These are phyloP conservation scores for Anagyrus pseudococci DNA, from an alignment of 2,888 invertebrate genomes.

Conservation along the genomic window DNA sequence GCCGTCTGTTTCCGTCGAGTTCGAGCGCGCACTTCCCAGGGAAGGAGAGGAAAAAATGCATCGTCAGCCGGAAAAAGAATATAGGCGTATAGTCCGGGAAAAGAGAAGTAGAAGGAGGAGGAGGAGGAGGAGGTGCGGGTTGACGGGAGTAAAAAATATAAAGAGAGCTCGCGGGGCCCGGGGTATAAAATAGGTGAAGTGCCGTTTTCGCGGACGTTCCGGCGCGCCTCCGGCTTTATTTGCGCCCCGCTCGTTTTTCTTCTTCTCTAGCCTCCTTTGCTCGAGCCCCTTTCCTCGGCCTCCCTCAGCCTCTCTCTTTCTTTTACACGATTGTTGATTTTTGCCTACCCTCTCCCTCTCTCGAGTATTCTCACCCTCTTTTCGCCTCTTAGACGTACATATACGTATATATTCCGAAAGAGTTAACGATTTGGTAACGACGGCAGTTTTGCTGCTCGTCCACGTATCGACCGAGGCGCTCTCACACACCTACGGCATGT, in stretches of 20 bases:
- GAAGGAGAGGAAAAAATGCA: slow-evolving; percentile 21
- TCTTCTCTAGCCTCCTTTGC: no score
- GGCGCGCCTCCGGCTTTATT: slow-evolving; percentile 8
- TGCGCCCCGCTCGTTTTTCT: background rate
- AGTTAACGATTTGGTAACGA: no score
- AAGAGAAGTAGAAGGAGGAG: slow-evolving; percentile 1
- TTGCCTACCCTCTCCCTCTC: no score
- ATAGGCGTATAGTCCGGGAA: background rate
- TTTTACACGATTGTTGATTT: no score
- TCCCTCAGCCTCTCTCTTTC: background rate
- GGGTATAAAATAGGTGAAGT: slow-evolving; percentile 22
- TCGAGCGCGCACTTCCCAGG: slow-evolving; percentile 3
- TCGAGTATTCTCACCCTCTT: no score
- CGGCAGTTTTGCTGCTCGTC: no score
- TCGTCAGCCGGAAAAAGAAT: slow-evolving; percentile 17
- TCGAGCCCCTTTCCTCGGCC: background rate
- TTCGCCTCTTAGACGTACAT: no score
- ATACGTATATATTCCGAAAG: no score
- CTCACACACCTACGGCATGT: no score
- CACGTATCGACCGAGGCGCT: no score
- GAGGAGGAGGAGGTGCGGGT: slow-evolving; percentile 1
- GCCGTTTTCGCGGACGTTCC: slow-evolving; percentile 6
- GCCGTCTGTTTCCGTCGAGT: background rate
- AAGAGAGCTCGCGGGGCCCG: background rate
- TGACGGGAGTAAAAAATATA: background rate